Conservation (phyloP, 1,140 invertebrate species). For the Caenorhabditis latens region DNA sequence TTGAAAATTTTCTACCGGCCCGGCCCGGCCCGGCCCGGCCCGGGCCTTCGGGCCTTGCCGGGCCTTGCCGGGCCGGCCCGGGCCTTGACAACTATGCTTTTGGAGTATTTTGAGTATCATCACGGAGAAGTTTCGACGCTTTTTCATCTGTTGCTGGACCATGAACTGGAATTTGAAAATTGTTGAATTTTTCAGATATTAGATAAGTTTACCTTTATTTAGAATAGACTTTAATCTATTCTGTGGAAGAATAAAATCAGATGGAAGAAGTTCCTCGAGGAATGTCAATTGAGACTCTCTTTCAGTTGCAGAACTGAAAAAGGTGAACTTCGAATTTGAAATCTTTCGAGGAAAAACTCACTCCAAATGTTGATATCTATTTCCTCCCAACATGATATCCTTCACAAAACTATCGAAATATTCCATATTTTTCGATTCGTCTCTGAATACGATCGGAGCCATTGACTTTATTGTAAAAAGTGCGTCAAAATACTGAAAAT, state of each 20-base stretch:
- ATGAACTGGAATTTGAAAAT: neutral
- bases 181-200: neutral
- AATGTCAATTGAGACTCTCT: slow-evolving; percentile 23
- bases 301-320: neutral
- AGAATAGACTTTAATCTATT: slow-evolving; percentile 22
- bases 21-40: too few species aligned
- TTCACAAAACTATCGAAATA: slow-evolving; percentile 39
- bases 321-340: neutral
- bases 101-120: neutral
- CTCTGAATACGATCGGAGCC: neutral
- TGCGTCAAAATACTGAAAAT: slow-evolving; percentile 41
- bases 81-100: too few species aligned
- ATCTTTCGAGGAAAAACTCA: neutral
- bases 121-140: slow-evolving; percentile 22
- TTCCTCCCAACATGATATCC: slow-evolving; percentile 11
- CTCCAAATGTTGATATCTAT: slow-evolving; percentile 29
- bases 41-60: too few species aligned
- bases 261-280: slow-evolving; percentile 16
- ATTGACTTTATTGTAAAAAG: slow-evolving; percentile 17
- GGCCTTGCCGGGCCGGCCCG: too few species aligned
- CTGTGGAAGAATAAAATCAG: slow-evolving; percentile 29
- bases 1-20: too few species aligned
- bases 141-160: slow-evolving; percentile 7
- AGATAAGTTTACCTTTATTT: neutral
- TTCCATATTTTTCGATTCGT: neutral